These are phyloP conservation scores for Melikaiella ostensackeni DNA, from an alignment of 2,888 invertebrate genomes.

Conservation along the genomic window DNA sequence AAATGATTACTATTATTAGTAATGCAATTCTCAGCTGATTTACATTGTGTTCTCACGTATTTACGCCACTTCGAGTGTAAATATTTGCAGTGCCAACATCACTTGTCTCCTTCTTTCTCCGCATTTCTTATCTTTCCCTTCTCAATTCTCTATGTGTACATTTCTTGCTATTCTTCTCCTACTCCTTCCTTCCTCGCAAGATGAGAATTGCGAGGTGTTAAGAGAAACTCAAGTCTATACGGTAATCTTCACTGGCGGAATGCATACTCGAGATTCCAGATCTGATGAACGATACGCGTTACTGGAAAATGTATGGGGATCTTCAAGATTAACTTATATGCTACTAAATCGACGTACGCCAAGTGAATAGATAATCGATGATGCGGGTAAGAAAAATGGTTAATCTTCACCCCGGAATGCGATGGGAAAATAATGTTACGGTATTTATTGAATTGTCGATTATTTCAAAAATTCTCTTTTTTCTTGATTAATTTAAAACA, in stretches of 20 bases:
- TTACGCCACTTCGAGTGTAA: not conserved
- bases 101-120: not conserved
- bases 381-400: not conserved
- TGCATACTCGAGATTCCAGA: constrained; percentile 60
- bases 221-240: constrained; percentile 43
- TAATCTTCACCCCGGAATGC: constrained; percentile 26
- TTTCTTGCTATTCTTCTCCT: not conserved
- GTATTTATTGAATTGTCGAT: not conserved
- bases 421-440: constrained; percentile 22
- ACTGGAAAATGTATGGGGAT: constrained; percentile 10
- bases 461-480: too few species aligned
- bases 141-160: not conserved
- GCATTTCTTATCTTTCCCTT: not conserved
- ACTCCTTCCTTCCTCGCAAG: not conserved
- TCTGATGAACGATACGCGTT: constrained; percentile 50
- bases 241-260: constrained; percentile 54
- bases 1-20: constrained; percentile 1
- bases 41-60: constrained; percentile 5
- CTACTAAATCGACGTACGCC: constrained; percentile 9
- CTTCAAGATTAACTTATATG: constrained; percentile 37
- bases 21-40: not conserved
- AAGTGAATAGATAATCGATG: constrained; percentile 32
- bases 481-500: not conserved
- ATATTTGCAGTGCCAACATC: constrained; percentile 8
- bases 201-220: constrained; percentile 5